Conservation (phyloP, 53 echinoderm and acorn worm species). For the Holothuria scabra region DNA sequence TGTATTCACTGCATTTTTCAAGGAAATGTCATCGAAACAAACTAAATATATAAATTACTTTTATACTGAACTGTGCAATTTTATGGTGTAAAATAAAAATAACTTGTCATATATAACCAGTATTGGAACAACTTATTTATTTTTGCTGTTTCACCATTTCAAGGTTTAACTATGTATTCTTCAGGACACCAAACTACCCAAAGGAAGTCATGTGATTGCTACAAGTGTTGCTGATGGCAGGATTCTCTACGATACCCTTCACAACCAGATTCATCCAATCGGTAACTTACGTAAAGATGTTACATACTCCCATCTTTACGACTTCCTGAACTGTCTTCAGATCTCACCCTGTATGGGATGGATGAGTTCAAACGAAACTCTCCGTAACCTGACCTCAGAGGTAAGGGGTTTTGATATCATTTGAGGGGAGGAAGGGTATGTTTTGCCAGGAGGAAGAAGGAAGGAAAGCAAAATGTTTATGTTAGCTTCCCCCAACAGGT, state of each 20-base stretch:
- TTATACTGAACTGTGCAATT: too few relatives aligned
- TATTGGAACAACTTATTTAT: too few relatives aligned
- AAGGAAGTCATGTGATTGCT: constrained; percentile 69
- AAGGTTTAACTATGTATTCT: too few relatives aligned
- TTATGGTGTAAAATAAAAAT: too few relatives aligned
- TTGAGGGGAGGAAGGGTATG: not conserved
- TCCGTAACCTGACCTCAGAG: constrained; percentile 79
- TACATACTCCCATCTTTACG: constrained; percentile 68
- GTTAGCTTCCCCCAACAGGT: too few relatives aligned
- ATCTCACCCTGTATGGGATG: constrained; percentile 80
- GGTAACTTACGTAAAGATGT: constrained; percentile 65
- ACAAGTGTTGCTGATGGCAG: constrained; percentile 76
- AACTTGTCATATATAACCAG: too few relatives aligned
- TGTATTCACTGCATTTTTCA: too few relatives aligned
- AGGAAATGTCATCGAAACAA: too few relatives aligned
- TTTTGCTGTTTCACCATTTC: too few relatives aligned
- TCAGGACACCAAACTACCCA: constrained; percentile 74
- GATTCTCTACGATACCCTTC: constrained; percentile 66
- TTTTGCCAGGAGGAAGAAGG: too few relatives aligned
- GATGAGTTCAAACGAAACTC: constrained; percentile 75
- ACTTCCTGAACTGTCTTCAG: constrained; percentile 68
- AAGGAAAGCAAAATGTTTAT: too few relatives aligned
- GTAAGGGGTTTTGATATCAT: constrained; percentile 25
- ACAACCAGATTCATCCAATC: constrained; percentile 67
- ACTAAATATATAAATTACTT: too few relatives aligned